Evolutionary conservation across 2,888 invertebrate genomes (phyloP).

Genomic region (Helicoverpa assulta): DNA sequence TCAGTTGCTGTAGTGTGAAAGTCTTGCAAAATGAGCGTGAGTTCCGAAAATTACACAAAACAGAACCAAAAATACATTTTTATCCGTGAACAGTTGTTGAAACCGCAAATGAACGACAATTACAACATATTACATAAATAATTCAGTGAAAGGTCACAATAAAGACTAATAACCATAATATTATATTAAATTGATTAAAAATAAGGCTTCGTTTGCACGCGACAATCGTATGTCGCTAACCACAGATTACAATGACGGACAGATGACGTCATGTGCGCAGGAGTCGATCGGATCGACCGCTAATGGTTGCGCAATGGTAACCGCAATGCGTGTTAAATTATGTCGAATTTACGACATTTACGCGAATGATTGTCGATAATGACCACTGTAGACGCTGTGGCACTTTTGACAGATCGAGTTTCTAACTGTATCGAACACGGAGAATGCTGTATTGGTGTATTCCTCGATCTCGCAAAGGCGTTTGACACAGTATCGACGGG

Average conservation of each 20-base stretch:
- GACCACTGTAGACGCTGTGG: constrained; percentile 26
- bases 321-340: constrained; percentile 73
- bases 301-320: constrained; percentile 78
- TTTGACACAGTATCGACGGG: too few species aligned
- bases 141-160: constrained; percentile 42
- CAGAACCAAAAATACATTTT: too few species aligned
- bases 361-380: constrained; percentile 67
- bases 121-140: constrained; percentile 21
- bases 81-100: too few species aligned
- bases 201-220: constrained; percentile 65
- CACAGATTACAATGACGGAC: constrained; percentile 70
- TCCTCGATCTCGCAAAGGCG: too few species aligned
- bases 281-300: constrained; percentile 71
- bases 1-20: too few species aligned
- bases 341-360: constrained; percentile 74
- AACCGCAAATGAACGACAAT: constrained; percentile 41
- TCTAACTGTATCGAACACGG: too few species aligned
- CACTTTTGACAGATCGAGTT: too few species aligned
- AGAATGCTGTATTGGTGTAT: too few species aligned
- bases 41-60: too few species aligned
- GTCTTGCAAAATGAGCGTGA: too few species aligned
- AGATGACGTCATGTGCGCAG: constrained; percentile 67
- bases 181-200: constrained; percentile 54
- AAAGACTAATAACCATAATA: constrained; percentile 27
- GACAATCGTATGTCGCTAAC: constrained; percentile 70